Base-by-base conservation (phyloP, 2,888 invertebrate species). In the Drosophila borborema region DNA sequence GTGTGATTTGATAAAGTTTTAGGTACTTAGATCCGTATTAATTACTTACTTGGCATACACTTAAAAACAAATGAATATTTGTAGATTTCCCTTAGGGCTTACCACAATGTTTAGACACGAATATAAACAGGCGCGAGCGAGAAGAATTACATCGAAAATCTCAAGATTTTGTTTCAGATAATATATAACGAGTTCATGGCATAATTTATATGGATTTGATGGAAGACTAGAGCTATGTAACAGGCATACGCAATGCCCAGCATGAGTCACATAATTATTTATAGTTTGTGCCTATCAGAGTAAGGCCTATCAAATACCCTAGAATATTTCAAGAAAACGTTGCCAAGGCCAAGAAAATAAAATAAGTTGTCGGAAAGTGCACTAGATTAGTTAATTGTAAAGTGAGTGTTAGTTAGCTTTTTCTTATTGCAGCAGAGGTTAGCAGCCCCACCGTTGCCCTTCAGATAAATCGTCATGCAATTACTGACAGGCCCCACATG, bases 81-180 rank as follows among this genome's bases (percentile, higher is more conserved):
- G 45, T 20, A 18, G 10, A 18, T 51, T 48, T 18, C 31, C 38
- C 14, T 79, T 71, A 66, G 69, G 51, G 77, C 77, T 86, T 81
- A 88, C 83, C 88, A 77, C 65, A 70, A 68, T 73, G 60, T 63
- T 65, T 28, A 80, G 75, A 81, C 80, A 78, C 86, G 84, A 86
- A 80, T 54, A 74, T 77, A 60, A 60, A 82, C 86, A 87, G 86
- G 86, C 84, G 86, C 86, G 86, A 87, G 86, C 81, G 74, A 86
- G 86, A 87, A 87, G 86, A 87, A 86, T 82, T 67, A 86, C 86
- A 77, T 68, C 86, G 86, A 87, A 87, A 87, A 86, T 70, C 36
- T 70, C 14, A 14, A 23, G 45, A 28, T 51, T 59, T 59, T 38
- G 16, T 14, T 18, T 18, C n/a, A 6, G n/a, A 28, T 34, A 23